Base-by-base conservation (phyloP, 2,888 invertebrate species). In the Zele albiditarsus region DNA sequence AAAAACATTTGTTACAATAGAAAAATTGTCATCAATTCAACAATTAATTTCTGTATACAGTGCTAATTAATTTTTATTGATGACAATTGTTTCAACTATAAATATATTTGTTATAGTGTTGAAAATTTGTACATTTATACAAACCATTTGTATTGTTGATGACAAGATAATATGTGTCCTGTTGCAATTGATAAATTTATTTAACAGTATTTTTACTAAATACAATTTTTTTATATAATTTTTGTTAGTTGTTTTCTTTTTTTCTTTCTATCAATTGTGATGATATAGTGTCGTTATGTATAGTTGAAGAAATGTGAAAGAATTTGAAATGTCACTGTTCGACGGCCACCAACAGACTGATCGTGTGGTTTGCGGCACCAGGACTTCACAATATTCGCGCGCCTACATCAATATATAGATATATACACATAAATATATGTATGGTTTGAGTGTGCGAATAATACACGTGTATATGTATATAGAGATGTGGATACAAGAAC, bases 271-370 rank as follows among this genome's bases (percentile, higher is more conserved):
- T n/a, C 46, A 46, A 46, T 16, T 68, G 25, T 31, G 4, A 49
- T 53, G 20, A 31, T 8, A 27, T 12, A 33, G 2, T 14, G 31
- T 12, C 31, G 23, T 16, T 16, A n/a, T 31, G 62, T 16, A 14
- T 10, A 12, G 31, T 58, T 25, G 4, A 14, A n/a, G n/a, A 62
- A 8, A n/a, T 66, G 12, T 23, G 25, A 20, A 66, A 16, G 20
- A 42, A 53, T 68, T 66, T 53, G 62, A 78, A 77, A 75, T 77
- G 78, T 78, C 69, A 74, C 84, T 80, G 81, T 75, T 80, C 85
- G 82, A 81, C 84, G 84, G 82, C 79, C 82, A 81, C 84, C 79
- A 83, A 80, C 82, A 79, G 80, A 88, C 88, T 88, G 88, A 82
- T 87, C 84, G 85, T 81, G 83, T 79, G 80, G 83, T 84, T 82